A percentile compares a stretch with the other conserved stretches of the same genome.
Conservation (phyloP, 2,797 vertebrate genomes). For the Antennarius maculatus region DNA sequence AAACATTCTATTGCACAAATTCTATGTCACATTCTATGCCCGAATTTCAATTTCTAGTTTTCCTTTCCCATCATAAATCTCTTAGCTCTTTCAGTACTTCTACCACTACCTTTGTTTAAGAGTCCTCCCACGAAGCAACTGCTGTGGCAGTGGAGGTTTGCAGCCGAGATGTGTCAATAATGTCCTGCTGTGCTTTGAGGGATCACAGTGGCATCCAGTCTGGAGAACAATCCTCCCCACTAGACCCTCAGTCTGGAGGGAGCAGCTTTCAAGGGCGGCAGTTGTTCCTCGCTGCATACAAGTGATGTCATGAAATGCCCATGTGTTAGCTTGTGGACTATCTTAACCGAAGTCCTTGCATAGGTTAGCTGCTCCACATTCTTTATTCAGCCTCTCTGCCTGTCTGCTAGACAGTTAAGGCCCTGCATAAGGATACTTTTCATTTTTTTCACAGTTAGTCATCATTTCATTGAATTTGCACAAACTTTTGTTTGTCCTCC, state of each 20-base stretch:
- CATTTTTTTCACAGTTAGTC: slow-evolving; percentile 2
- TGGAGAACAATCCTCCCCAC: slow-evolving; percentile 38
- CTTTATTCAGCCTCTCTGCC: slow-evolving; percentile 23
- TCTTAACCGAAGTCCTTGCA: slow-evolving; percentile 49
- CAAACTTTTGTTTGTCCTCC: not conserved
- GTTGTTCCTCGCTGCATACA: slow-evolving; percentile 63
- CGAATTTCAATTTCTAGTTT: slow-evolving; percentile 25
- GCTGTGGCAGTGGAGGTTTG: slow-evolving; percentile 63
- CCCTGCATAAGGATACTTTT: not conserved
- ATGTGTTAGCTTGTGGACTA: slow-evolving; percentile 61
- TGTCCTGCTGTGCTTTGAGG: slow-evolving; percentile 66
- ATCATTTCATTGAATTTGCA: not conserved
- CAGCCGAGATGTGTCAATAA: slow-evolving; percentile 76
- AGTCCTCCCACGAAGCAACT: slow-evolving; percentile 62
- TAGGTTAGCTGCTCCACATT: slow-evolving; percentile 60
- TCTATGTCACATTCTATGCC: not conserved
- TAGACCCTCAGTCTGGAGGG: slow-evolving; percentile 49
- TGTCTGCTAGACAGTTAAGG: slow-evolving; percentile 16
- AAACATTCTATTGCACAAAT: slow-evolving; percentile 1
- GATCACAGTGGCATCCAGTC: slow-evolving; percentile 63
- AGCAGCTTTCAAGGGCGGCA: slow-evolving; percentile 69
- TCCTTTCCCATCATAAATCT: not conserved
- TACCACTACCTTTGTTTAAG: slow-evolving; percentile 27
- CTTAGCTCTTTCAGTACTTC: slow-evolving; percentile 19
- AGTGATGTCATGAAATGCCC: slow-evolving; percentile 47